Evolutionary conservation across 2,113 vertebrate species (phyloP).

Genomic region (Orthonyx spaldingii): DNA sequence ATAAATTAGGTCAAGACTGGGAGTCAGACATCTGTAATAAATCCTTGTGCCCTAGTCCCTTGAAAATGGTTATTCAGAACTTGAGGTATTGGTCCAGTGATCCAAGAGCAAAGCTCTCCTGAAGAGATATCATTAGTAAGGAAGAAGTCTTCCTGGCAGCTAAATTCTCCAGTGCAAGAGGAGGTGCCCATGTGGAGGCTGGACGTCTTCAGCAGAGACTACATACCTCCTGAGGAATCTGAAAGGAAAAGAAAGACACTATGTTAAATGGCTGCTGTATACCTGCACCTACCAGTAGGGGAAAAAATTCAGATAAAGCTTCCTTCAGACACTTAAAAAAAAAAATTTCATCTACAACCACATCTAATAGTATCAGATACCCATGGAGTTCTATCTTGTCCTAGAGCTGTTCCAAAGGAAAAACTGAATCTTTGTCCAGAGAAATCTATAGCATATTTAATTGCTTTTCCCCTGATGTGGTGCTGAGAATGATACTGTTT

Average conservation of each 20-base stretch:
- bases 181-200: neutral
- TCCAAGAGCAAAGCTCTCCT: neutral
- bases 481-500: neutral
- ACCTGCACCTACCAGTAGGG: neutral
- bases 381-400: neutral
- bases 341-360: neutral
- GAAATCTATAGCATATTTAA: neutral
- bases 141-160: neutral
- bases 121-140: neutral
- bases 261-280: neutral
- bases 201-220: neutral
- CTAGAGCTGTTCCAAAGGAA: neutral
- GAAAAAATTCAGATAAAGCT: neutral
- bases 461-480: neutral
- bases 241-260: constrained; percentile 8
- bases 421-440: neutral
- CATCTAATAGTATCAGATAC: neutral
- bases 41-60: neutral
- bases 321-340: neutral
- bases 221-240: constrained; percentile 81
- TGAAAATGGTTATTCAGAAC: neutral
- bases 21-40: neutral
- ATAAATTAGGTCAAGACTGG: neutral
- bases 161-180: neutral
- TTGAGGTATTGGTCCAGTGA: neutral